Evolutionary conservation across 1,140 invertebrate species (phyloP), one percentile per base, ranked within the genome.

Genomic region (Phthorimaea operculella): DNA sequence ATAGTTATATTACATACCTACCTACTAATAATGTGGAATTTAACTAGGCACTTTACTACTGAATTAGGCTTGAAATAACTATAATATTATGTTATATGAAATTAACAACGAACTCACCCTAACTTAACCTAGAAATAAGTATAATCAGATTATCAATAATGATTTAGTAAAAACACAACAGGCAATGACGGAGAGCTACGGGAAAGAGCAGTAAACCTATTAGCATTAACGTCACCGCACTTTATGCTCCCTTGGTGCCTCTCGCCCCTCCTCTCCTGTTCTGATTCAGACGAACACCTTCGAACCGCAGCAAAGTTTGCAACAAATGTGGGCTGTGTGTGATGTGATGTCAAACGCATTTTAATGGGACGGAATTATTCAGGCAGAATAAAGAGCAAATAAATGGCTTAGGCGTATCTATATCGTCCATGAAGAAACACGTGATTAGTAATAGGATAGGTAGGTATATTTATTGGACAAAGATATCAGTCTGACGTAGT

Each of bases 261-360:
- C 78, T 71, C 74, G 66, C 74, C 75, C 72, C 76, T 65, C 73
- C 75, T 72, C 71, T 73, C 64, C 70, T 61, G 62, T 73, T 63
- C 70, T 61, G 62, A 62, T 64, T 61, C 58, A 58, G 69, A 59
- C 68, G 58, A 66, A 65, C 68, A 71, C 71, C 71, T 70, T 64
- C 68, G 66, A 60, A 68, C 66, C 55, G 11, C 11, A 47, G 44
- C 44, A 66, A 64, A 68, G 55, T 58, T 63, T 57, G 59, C 59
- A 60, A 70, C 64, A 66, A 70, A 71, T 68, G 64, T 66, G 53
- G 58, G 60, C 55, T 57, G 60, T 68, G 64, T 66, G 53, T 56
- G 60, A 54, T 57, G 60, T 54, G 60, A 68, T 28, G 58, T 61
- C 55, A 55, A 70, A 70, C 65, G 65, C 60, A 64, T 70, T 74